Base-by-base conservation (phyloP, 2,113 vertebrate species). In the Canis aureus region DNA sequence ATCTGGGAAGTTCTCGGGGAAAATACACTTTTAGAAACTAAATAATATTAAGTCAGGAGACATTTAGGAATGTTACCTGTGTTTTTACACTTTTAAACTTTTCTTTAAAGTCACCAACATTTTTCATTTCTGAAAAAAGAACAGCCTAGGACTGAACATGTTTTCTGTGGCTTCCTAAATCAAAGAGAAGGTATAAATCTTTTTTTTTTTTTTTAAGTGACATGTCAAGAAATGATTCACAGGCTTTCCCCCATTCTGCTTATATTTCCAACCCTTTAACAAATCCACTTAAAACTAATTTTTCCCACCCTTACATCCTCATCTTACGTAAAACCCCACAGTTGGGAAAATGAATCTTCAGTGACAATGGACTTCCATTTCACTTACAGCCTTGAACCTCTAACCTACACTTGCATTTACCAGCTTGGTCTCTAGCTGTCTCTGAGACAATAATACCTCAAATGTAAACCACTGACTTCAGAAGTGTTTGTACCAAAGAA, bases 261-360 rank as follows among this genome's bases (percentile, higher is more conserved):
- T 97, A 92, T 84, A 98, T 98, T 97, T 97, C 94, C n/a, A 96
- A 89, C 29, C 73, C 94, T 97, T 89, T 93, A 97, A 87, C n/a
- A 51, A 83, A 76, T 25, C 43, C 43, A 67, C 59, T 80, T 81
- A 35, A 79, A 93, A 80, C 19, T 49, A 59, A 55, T 62, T 91
- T 74, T 76, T 51, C 57, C 51, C 43, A 91, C 43, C 43, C 93
- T 85, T 89, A 49, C 35, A 74, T 74, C 27, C 43, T 97, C 32
- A 96, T 62, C 57, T 67, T 84, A 78, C 10, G 82, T 12, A 73
- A 96, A 92, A 82, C 32, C 5, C 2, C n/a, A 84, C 15, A 15
- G 35, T 59, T 76, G 43, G 0, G 38, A 15, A 92, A 17, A 73
- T 0, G 74, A 71, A 10, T 76, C 59, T 62, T 49, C 23, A 25